Evolutionary conservation across 2,113 vertebrate species (phyloP).

Genomic region (Vulpes lagopus): DNA sequence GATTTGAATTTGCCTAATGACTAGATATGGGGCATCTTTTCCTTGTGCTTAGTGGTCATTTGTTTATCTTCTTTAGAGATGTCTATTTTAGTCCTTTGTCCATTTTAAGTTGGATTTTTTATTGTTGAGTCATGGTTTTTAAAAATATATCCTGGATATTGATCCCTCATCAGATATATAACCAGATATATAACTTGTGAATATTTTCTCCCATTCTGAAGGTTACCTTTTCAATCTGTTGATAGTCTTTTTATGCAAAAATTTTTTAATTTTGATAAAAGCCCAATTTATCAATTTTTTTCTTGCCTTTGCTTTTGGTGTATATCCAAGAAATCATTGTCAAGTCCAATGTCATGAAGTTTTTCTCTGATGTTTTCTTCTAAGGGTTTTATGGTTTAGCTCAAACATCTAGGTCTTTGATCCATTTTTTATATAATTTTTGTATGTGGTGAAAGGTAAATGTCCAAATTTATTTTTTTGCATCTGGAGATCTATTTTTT

Average conservation of each 20-base stretch:
- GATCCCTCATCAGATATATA: background rate
- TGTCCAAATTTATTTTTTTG: background rate
- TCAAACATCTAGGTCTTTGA: background rate
- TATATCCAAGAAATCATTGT: background rate
- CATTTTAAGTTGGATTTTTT: background rate
- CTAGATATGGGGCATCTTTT: background rate
- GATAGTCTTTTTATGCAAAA: background rate
- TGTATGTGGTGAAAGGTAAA: background rate
- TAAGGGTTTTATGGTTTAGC: background rate
- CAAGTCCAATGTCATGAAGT: background rate
- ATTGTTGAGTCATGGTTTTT: background rate
- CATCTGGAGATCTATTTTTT: background rate
- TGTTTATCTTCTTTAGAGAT: background rate
- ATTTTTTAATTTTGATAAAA: conserved; percentile 8
- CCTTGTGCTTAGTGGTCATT: background rate
- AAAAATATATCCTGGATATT: background rate
- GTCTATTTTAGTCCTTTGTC: background rate
- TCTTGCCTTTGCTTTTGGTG: background rate
- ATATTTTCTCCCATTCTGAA: background rate
- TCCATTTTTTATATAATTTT: background rate
- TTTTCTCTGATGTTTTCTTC: background rate
- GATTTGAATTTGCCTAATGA: conserved; percentile 2
- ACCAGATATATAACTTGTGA: background rate
- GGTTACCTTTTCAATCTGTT: background rate
- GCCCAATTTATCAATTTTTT: background rate